Base-by-base conservation (phyloP, 2,797 vertebrate species). In the Fistularia commersonii region DNA sequence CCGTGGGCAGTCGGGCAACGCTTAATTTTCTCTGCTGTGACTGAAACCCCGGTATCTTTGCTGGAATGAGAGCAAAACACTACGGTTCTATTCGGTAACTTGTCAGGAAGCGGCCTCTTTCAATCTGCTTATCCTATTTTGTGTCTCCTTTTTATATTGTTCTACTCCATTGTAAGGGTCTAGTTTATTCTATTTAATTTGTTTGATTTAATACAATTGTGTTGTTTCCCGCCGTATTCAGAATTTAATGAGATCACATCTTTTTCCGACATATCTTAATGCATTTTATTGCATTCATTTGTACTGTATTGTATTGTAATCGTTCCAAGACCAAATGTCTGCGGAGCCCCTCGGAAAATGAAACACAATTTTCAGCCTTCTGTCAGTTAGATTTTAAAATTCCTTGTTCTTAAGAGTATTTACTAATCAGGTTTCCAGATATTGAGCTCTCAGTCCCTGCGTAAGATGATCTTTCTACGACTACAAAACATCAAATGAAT, bases 341-440 rank as follows among this genome's bases (percentile, higher is more conserved):
- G 34, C 54, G 67, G 51, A 53, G 41, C 41, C 42, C 34, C 39
- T 38, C 56, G 15, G 67, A 60, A 60, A 31, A 32, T 54, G 43
- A 64, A 32, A 45, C 53, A 52, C 50, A 33, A 46, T 54, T 49
- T 60, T n/a, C 51, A 46, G 38, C 42, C 52, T 66, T 50, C 32
- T 46, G 13, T 48, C 55, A 74, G 74, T 61, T 48, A 48, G 42
- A 43, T 69, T 66, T 66, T 53, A 72, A 73, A 66, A 36, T 78
- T 51, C 68, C 64, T 51, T 74, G 70, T 62, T 61, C 48, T 57
- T 42, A 38, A 54, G 65, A 56, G 39, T 56, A 38, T 41, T 64
- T 60, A 64, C 74, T 62, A 50, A 54, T 59, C 49, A 58, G 64
- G 48, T 54, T 6, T 54, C 34, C 33, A 9, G 45, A 14, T 57